Evolutionary conservation across 2,113 vertebrate species (phyloP), one percentile per base, ranked within the genome.

Genomic region (Oreochromis aureus): DNA sequence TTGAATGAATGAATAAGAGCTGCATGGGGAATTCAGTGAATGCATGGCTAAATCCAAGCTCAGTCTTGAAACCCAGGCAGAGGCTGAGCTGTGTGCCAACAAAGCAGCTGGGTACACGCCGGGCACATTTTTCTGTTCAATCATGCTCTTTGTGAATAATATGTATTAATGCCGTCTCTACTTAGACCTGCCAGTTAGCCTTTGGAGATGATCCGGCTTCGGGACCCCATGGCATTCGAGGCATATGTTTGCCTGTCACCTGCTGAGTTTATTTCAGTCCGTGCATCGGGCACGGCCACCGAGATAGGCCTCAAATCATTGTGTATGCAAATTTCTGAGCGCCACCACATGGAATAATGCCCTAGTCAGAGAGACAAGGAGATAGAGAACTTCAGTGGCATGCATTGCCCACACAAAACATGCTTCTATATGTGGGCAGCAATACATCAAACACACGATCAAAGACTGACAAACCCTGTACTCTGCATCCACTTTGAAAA

Each of bases 131-230:
- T 94, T 95, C 94, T 96, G 93, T 95, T 96, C 95, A 96, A 93
- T 96, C 95, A 95, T 95, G 95, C 95, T 96, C 96, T 96, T 96
- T 96, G 96, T 96, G 95, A 96, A 96, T 96, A 96, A 95, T 95
- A 94, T 94, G 92, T 95, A 95, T 95, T 95, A 95, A 95, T 92
- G 90, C 94, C 94, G 81, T 87, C 85, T 84, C 92, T 92, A 89
- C 94, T 95, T 91, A 91, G 92, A 94, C 92, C 93, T 95, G 96
- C 95, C 95, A 96, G 95, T 95, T 96, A 94, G 95, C 95, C 95
- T 95, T 96, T 95, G 95, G 95, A 96, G 95, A 95, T 94, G 94
- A 95, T 95, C 95, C 91, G 94, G 94, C 91, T 95, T 92, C 95
- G 83, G 93, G 93, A 94, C 95, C 96, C 92, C 87, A 91, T 96